A percentile compares a stretch with the other conserved stretches of the same genome.
Conservation (phyloP, 2,113 vertebrate genomes). For the Sorex araneus region DNA sequence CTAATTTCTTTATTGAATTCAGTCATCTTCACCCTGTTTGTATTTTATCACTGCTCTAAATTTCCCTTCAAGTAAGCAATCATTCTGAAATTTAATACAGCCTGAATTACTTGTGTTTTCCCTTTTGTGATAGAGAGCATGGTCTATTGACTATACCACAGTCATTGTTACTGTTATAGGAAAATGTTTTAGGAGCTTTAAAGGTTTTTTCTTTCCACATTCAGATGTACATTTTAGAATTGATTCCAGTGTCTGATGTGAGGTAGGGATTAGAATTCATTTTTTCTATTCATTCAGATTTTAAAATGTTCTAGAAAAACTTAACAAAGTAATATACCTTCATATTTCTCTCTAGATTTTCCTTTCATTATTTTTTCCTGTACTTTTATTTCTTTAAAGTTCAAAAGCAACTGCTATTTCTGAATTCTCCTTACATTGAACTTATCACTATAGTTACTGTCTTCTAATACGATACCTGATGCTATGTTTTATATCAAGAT, state of each 20-base stretch:
- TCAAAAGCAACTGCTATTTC: neutral
- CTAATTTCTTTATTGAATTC: neutral
- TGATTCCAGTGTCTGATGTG: neutral
- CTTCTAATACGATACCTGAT: neutral
- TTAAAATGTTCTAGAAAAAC: too few relatives aligned
- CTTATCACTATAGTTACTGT: neutral
- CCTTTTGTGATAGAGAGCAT: neutral
- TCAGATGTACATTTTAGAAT: neutral
- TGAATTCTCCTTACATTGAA: neutral
- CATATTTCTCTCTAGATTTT: neutral
- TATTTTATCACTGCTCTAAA: neutral
- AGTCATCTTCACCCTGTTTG: neutral
- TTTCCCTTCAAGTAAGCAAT: neutral
- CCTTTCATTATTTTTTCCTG: neutral
- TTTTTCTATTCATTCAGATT: rapidly evolving
- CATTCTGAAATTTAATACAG: slow-evolving; percentile 31
- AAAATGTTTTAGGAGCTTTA: too few relatives aligned
- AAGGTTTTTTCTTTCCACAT: neutral
- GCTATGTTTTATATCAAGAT: neutral
- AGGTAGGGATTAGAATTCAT: neutral
- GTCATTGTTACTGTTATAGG: too few relatives aligned
- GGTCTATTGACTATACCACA: too few relatives aligned
- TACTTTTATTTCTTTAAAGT: neutral
- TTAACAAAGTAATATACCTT: neutral
- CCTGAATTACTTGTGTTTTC: too few relatives aligned